phyloP scores from a whole-genome alignment of 2,113 vertebrate genomes.

The Dasypus novemcinctus region DNA sequence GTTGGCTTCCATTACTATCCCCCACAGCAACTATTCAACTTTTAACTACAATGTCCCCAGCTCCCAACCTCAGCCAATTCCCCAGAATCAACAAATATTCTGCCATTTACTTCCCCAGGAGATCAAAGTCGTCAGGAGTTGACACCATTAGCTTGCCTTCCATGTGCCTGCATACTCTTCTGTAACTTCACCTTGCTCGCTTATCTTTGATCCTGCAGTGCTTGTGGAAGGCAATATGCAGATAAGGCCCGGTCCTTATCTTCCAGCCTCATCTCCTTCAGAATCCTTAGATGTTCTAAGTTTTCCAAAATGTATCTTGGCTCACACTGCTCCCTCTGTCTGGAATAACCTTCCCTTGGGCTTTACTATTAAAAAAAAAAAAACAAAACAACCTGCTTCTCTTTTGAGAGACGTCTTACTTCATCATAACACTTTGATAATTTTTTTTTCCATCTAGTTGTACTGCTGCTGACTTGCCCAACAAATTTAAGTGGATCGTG shows the following conservation, averaged over 20 bases:
- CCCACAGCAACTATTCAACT: background rate
- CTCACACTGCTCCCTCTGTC: background rate
- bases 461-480: background rate
- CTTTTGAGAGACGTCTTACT: background rate
- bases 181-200: background rate
- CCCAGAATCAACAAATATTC: background rate
- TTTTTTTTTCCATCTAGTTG: background rate
- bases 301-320: background rate
- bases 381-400: background rate
- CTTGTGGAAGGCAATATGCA: background rate
- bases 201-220: background rate
- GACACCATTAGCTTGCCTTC: background rate
- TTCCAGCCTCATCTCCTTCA: background rate
- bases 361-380: background rate
- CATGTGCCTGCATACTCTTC: background rate
- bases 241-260: background rate
- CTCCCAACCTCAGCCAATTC: background rate
- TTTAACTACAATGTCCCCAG: background rate
- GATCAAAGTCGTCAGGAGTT: background rate
- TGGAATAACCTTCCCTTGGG: background rate
- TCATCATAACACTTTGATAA: background rate
- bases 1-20: background rate
- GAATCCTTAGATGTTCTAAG: fast-evolving
- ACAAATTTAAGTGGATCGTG: background rate
- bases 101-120: background rate